A percentile compares a stretch with the other conserved stretches of the same genome.
Conservation (phyloP, 2,113 vertebrate genomes). For the Lampris megalopsis region DNA sequence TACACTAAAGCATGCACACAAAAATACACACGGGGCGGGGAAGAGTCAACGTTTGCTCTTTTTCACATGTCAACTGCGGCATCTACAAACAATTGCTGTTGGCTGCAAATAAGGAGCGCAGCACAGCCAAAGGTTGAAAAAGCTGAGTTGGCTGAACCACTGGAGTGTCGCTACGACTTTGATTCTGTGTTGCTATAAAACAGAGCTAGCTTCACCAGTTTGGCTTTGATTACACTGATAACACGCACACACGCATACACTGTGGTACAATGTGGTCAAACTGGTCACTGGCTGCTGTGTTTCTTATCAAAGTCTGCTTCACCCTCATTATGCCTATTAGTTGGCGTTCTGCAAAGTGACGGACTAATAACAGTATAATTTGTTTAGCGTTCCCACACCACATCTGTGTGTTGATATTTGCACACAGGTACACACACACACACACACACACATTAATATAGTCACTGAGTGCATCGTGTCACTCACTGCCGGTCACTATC, state of each 20-base stretch:
- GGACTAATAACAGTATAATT: conserved; percentile 17
- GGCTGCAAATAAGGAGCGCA: conserved; percentile 53
- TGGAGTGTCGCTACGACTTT: conserved; percentile 22
- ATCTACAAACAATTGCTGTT: conserved; percentile 59
- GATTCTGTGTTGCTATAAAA: conserved; percentile 44
- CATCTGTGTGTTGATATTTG: conserved; percentile 1
- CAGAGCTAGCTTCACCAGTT: conserved; percentile 30
- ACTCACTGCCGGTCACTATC: conserved; percentile 29
- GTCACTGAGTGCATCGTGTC: conserved; percentile 22
- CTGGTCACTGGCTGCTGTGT: conserved; percentile 3
- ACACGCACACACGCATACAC: conserved; percentile 20
- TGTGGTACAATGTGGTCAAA: neutral
- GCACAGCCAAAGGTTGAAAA: conserved; percentile 13
- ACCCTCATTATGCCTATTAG: conserved; percentile 23
- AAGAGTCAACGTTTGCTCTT: conserved; percentile 49
- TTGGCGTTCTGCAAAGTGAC: conserved; percentile 29
- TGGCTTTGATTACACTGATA: conserved; percentile 45
- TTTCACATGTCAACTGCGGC: conserved; percentile 61
- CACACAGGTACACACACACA: conserved; percentile 7
- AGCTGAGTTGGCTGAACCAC: conserved; percentile 44
- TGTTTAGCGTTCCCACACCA: conserved; percentile 13
- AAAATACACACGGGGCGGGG: conserved; percentile 14
- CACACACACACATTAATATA: conserved; percentile 9
- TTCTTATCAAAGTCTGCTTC: conserved; percentile 7
- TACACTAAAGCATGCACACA: conserved; percentile 7